These are phyloP conservation scores for Leptosomus discolor DNA, from an alignment of 2,113 vertebrate species.

Conservation along the genomic window DNA sequence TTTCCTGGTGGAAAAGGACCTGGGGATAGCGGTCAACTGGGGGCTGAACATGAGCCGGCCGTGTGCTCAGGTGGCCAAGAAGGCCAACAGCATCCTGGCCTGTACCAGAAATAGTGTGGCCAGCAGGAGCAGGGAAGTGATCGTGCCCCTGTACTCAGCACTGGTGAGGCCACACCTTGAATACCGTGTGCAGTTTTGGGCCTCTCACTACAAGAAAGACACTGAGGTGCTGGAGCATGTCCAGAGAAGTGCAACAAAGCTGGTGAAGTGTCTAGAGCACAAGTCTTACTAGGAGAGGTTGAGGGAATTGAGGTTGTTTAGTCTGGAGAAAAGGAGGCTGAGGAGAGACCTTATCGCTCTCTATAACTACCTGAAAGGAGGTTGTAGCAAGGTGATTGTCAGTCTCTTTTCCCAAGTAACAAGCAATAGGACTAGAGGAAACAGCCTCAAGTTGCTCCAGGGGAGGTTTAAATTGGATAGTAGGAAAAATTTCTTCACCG, in stretches of 20 bases:
- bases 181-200: neutral
- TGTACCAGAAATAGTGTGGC: rapidly evolving
- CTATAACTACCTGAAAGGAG: neutral
- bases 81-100: rapidly evolving
- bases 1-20: neutral
- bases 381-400: rapidly evolving
- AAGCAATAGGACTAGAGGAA: neutral
- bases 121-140: neutral
- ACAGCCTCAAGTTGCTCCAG: neutral
- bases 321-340: neutral
- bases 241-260: rapidly evolving
- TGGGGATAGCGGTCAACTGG: rapidly evolving
- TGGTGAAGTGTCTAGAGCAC: neutral
- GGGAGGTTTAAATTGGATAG: neutral
- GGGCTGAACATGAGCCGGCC: neutral
- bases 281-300: rapidly evolving
- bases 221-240: rapidly evolving
- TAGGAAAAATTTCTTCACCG: neutral
- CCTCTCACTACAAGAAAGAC: neutral
- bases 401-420: neutral
- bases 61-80: neutral
- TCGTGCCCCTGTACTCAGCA: rapidly evolving
- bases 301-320: neutral
- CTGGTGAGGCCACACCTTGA: rapidly evolving
- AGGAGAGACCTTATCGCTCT: neutral